Evolutionary conservation across 2,797 vertebrate species (phyloP).

Genomic region (Aphelocoma californica): DNA sequence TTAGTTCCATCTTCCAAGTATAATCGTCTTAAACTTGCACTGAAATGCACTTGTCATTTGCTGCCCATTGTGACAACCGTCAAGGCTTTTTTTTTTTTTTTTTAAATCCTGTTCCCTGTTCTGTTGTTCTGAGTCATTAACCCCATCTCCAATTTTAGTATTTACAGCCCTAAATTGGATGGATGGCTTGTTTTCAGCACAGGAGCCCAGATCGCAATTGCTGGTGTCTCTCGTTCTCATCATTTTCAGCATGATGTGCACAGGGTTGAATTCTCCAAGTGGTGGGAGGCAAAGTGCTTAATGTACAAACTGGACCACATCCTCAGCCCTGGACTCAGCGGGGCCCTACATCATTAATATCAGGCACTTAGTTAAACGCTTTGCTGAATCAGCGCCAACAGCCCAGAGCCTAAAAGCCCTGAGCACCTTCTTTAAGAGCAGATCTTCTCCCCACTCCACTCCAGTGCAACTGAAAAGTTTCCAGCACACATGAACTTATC

Average conservation of each 20-base stretch:
- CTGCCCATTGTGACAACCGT: neutral
- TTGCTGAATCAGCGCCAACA: neutral
- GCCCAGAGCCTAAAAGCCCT: neutral
- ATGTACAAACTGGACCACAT: neutral
- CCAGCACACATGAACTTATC: neutral
- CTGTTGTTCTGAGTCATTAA: constrained; percentile 24
- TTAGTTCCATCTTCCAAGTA: constrained; percentile 13
- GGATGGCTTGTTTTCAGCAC: constrained; percentile 3
- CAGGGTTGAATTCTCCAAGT: neutral
- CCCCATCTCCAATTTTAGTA: neutral
- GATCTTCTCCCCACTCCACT: neutral
- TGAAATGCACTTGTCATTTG: constrained; percentile 45
- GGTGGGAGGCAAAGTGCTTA: constrained; percentile 1
- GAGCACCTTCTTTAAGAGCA: neutral
- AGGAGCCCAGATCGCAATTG: neutral
- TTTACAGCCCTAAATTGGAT: constrained; percentile 19
- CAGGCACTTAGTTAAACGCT: neutral
- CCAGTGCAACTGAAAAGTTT: constrained; percentile 3
- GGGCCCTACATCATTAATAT: neutral
- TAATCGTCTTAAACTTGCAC: constrained; percentile 21
- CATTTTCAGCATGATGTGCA: neutral
- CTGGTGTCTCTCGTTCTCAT: neutral
- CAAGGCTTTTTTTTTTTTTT: neutral
- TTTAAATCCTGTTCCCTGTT: neutral
- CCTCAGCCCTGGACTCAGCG: neutral